phyloP scores from a whole-genome alignment of 2,888 invertebrate species.

The Lymantria dispar region DNA sequence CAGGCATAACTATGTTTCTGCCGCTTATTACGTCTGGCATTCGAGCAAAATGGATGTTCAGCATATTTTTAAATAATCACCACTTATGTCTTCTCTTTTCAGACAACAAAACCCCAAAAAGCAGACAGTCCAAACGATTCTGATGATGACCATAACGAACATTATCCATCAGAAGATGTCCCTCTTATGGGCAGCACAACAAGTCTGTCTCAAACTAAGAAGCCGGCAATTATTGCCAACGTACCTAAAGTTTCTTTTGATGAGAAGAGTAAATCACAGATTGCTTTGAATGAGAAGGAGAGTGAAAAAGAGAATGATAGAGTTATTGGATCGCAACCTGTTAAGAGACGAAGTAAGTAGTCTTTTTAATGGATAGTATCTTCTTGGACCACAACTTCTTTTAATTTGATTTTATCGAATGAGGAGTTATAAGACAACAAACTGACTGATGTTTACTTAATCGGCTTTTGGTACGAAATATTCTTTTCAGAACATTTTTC shows the following conservation, averaged over 20 bases:
- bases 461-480: too few relatives aligned
- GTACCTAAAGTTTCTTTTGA: constrained; percentile 64
- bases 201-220: constrained; percentile 55
- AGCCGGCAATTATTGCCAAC: constrained; percentile 72
- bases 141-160: constrained; percentile 67
- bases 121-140: constrained; percentile 52
- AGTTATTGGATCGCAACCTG: constrained; percentile 64
- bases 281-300: constrained; percentile 41
- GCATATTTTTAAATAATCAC: too few relatives aligned
- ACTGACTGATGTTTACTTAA: too few relatives aligned
- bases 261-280: constrained; percentile 49
- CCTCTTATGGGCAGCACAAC: constrained; percentile 73
- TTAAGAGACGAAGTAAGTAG: constrained; percentile 73
- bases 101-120: constrained; percentile 57
- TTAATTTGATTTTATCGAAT: too few relatives aligned
- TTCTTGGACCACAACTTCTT: too few relatives aligned
- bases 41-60: too few relatives aligned
- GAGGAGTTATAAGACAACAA: too few relatives aligned
- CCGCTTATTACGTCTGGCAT: too few relatives aligned
- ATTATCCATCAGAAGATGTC: constrained; percentile 70
- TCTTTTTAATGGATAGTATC: too few relatives aligned
- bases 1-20: too few relatives aligned
- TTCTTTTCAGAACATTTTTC: too few relatives aligned
- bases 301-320: constrained; percentile 46
- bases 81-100: constrained; percentile 28